phyloP scores from a whole-genome alignment of 2,797 vertebrate species.

The Hypotaenidia philippensis region DNA sequence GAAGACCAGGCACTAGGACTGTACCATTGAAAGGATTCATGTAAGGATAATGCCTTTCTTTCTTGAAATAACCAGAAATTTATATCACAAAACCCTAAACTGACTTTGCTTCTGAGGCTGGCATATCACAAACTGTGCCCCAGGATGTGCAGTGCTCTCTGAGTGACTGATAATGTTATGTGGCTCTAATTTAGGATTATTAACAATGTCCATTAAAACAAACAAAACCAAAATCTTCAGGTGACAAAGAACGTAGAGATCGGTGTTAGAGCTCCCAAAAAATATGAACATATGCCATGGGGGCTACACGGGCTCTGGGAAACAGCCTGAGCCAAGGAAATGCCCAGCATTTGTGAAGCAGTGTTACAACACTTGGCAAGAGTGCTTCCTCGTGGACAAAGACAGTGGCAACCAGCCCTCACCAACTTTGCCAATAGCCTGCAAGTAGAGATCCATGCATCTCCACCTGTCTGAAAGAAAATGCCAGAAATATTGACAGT shows the following conservation, averaged over 20 bases:
- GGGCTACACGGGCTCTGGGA: neutral
- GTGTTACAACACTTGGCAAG: neutral
- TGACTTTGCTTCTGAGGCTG: neutral
- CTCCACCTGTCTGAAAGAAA: neutral
- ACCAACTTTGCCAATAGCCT: neutral
- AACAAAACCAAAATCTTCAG: neutral
- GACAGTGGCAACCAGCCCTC: neutral
- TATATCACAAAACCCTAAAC: neutral
- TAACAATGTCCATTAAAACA: neutral
- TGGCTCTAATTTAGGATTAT: neutral
- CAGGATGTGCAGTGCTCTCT: neutral
- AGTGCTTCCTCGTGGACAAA: neutral
- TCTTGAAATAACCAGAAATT: neutral
- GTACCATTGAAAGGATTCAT: neutral
- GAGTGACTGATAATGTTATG: neutral
- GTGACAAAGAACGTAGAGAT: neutral
- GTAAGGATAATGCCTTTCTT: neutral
- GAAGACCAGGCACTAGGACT: neutral
- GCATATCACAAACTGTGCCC: neutral
- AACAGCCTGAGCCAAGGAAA: neutral
- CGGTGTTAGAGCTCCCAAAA: rapidly evolving
- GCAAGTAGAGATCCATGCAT: neutral
- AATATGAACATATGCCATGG: rapidly evolving
- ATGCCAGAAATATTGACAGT: neutral
- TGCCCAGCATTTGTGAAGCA: neutral